A percentile compares a stretch with the other conserved stretches of the same genome.
These are phyloP conservation scores for Nemoura dubitans DNA, from an alignment of 2,888 invertebrate genomes.

Conservation along the genomic window DNA sequence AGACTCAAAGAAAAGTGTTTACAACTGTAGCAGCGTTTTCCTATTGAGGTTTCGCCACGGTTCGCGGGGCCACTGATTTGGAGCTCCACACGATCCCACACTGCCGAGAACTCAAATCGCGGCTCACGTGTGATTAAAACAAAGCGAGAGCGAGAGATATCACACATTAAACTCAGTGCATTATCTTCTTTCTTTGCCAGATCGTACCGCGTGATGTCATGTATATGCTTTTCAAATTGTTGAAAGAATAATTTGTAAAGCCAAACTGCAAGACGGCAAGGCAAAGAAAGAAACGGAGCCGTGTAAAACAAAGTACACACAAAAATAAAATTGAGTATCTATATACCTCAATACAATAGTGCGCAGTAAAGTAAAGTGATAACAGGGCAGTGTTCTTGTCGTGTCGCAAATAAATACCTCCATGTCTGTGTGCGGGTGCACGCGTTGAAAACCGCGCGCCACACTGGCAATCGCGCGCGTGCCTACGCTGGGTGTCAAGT, in stretches of 20 bases:
- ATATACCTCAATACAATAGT: background rate
- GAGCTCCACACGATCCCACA: background rate
- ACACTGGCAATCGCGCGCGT: background rate
- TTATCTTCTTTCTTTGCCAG: conserved; percentile 12
- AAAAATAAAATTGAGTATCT: background rate
- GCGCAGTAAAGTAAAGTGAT: background rate
- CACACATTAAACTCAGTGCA: background rate
- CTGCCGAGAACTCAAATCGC: background rate
- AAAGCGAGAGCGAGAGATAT: background rate
- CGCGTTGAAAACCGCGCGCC: no score
- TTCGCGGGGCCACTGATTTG: background rate
- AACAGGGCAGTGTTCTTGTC: background rate
- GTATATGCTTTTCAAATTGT: background rate
- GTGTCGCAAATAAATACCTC: background rate
- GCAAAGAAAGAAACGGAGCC: background rate
- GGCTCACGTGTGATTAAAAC: background rate
- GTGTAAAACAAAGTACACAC: background rate
- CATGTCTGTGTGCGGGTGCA: no score
- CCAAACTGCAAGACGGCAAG: background rate
- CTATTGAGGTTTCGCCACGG: no score
- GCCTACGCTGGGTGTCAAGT: conserved; percentile 33
- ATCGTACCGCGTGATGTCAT: background rate
- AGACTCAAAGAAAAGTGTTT: no score
- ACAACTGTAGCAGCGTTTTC: no score
- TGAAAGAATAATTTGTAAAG: background rate